A percentile compares a stretch with the other conserved stretches of the same genome.
Evolutionary conservation across 1,140 invertebrate genomes (phyloP).

Genomic region (Oscheius sp.): DNA sequence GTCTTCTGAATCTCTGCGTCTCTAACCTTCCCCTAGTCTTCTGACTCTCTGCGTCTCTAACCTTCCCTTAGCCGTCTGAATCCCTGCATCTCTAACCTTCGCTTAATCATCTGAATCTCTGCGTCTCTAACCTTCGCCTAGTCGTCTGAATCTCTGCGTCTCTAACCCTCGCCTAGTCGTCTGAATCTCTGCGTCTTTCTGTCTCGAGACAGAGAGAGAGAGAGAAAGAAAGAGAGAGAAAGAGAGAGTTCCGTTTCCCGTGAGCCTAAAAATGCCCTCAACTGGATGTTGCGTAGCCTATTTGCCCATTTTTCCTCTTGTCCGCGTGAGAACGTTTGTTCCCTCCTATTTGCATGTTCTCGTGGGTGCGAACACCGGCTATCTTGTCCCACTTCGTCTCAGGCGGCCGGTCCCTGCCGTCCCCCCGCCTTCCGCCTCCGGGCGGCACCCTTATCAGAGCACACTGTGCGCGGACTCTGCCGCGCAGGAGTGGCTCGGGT

Average conservation of each 20-base stretch:
- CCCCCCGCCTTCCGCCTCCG: not conserved
- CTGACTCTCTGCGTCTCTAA: not conserved
- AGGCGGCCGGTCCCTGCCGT: not conserved
- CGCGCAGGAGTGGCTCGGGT: not conserved
- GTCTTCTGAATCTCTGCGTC: not conserved
- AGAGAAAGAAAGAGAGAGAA: too few relatives aligned
- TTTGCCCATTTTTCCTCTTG: not conserved
- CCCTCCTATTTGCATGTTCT: slow-evolving; percentile 7
- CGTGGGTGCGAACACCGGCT: slow-evolving; percentile 5
- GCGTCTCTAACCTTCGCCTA: not conserved
- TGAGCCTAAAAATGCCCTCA: too few relatives aligned
- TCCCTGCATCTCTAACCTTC: not conserved
- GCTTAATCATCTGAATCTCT: too few relatives aligned
- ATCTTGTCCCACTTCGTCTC: not conserved
- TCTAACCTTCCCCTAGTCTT: too few relatives aligned
- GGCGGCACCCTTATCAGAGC: not conserved
- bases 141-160: not conserved
- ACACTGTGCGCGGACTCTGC: not conserved
- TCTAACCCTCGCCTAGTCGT: not conserved
- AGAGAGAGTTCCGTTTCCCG: too few relatives aligned
- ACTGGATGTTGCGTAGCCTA: too few relatives aligned
- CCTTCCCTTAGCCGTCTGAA: not conserved
- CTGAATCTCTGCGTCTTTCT: not conserved
- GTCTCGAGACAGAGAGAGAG: not conserved
- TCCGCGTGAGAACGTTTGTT: not conserved